Percentiles rank a stretch among this genome's conserved stretches.
Evolutionary conservation across 2,113 vertebrate species (phyloP).

Genomic region (Oplegnathus fasciatus): DNA sequence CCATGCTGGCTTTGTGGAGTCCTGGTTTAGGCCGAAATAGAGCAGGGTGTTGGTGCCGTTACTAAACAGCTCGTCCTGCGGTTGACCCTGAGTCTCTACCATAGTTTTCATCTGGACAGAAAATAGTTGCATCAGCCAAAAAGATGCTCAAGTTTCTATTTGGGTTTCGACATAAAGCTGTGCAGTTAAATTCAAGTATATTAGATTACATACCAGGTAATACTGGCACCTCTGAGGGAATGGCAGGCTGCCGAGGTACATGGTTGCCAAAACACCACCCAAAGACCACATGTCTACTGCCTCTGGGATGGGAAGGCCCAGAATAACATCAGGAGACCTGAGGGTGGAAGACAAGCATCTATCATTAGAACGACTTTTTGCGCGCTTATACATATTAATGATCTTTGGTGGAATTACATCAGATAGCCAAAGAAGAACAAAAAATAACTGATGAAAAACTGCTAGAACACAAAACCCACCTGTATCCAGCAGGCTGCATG

Average conservation of each 20-base stretch:
- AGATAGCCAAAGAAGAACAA: background rate
- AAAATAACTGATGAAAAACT: background rate
- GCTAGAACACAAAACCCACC: too few relatives aligned
- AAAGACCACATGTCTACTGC: background rate
- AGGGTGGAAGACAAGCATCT: background rate
- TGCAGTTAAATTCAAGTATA: background rate
- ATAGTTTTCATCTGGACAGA: background rate
- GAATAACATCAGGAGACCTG: conserved; percentile 3
- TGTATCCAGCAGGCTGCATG: background rate
- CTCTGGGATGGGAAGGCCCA: background rate
- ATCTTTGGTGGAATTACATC: too few relatives aligned
- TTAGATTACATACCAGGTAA: background rate
- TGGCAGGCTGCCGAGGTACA: background rate
- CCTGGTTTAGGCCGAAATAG: background rate
- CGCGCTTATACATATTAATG: too few relatives aligned
- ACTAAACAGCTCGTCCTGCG: background rate
- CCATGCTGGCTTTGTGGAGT: too few relatives aligned
- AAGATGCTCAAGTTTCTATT: background rate
- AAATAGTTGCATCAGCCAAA: background rate
- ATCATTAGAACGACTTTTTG: background rate
- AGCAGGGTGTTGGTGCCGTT: background rate
- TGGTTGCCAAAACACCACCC: background rate
- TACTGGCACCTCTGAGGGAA: background rate
- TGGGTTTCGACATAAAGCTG: background rate
- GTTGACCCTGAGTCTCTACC: background rate